Base-by-base conservation (phyloP, 2,888 invertebrate genomes). In the Epirrhoe alternata region DNA sequence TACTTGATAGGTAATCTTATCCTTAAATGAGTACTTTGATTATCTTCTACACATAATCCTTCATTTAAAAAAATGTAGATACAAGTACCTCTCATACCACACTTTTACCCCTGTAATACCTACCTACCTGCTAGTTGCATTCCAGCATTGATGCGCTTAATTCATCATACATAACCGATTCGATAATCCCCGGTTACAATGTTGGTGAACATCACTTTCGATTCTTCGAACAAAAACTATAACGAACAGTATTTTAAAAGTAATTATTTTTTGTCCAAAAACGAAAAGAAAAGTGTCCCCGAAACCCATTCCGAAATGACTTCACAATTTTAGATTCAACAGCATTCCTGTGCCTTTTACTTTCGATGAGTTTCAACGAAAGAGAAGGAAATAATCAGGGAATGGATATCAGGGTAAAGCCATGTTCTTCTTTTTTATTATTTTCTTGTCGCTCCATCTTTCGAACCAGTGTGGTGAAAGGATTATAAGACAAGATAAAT, bases 191-290 rank as follows among this genome's bases (percentile, higher is more conserved):
- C 8, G 30, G 57, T 57, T 57, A 49, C 30, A 57, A 14, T 12
- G 10, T 49, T 33, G 33, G 49, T 30, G 50, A 59, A 59, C 50
- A 24, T 35, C 49, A 57, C 67, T 66, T 62, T 66, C 54, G 47
- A 42, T 67, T 53, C 60, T n/a, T 4, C 7, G 0, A 1, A 61
- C 51, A 66, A 66, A 56, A 61, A 61, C 51, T 42, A 24, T 7
- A 24, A 47, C 30, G 47, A 42, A 38, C 17, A 16, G 35, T 56
- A 57, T 49, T 57, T 61, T 35, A 57, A 47, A 35, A 30, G 58
- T 64, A 64, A 58, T 54, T 64, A 58, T 59, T 64, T 65, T 65
- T 65, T 60, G 64, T 65, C n/a, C 12, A 16, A 51, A 24, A 65
- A 12, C 24, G 60, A 60, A 50, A 65, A 56, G 45, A 55, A 65